A percentile compares a stretch with the other conserved stretches of the same genome.
These are phyloP conservation scores for Campylomormyrus tamandua DNA, from an alignment of 2,113 vertebrate species.

Conservation along the genomic window DNA sequence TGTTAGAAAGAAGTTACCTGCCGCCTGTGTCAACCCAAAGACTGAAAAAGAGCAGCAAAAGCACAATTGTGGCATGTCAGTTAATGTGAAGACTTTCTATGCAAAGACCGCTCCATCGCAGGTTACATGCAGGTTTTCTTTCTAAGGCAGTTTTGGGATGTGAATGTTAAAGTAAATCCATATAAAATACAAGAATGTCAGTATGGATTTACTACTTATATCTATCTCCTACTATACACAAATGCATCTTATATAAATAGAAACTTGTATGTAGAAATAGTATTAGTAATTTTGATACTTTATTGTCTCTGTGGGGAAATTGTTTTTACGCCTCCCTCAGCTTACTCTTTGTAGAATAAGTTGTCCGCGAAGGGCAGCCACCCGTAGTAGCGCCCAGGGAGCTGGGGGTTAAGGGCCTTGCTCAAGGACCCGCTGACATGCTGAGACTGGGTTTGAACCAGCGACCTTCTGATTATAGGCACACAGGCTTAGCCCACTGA, in stretches of 20 bases:
- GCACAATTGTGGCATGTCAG: neutral
- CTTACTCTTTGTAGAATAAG: too few species aligned
- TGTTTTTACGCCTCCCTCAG: too few species aligned
- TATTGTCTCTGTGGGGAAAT: too few species aligned
- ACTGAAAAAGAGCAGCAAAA: neutral
- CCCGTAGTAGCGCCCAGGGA: too few species aligned
- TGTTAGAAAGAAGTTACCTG: neutral
- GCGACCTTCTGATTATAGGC: too few species aligned
- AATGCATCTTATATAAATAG: neutral
- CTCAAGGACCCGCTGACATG: too few species aligned
- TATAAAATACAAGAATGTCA: neutral
- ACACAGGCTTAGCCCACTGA: too few species aligned
- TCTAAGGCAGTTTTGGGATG: neutral
- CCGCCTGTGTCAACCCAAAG: neutral
- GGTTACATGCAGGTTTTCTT: neutral
- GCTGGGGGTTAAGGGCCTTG: too few species aligned
- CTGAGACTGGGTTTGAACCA: too few species aligned
- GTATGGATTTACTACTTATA: neutral
- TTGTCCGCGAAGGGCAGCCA: too few species aligned
- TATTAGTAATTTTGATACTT: too few species aligned
- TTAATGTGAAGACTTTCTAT: constrained; percentile 12
- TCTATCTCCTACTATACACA: neutral
- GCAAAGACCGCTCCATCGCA: neutral
- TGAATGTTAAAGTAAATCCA: neutral
- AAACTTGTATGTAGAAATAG: too few species aligned